These are phyloP conservation scores for Hyalella azteca DNA, from an alignment of 2,888 invertebrate species.

Conservation along the genomic window DNA sequence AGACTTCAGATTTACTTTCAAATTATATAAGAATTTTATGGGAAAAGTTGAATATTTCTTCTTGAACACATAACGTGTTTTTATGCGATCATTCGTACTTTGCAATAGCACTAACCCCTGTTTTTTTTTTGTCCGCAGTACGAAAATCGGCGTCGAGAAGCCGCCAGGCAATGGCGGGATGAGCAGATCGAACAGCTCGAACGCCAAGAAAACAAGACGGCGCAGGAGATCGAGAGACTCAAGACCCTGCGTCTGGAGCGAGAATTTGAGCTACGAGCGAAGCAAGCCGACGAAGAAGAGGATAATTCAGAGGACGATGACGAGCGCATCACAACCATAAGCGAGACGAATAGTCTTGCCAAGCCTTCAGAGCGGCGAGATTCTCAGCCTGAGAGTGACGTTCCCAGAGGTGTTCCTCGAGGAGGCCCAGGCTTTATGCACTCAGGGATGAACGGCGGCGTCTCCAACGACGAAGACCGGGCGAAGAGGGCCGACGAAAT, in stretches of 20 bases:
- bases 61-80: no score
- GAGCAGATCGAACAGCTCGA: conserved; percentile 84
- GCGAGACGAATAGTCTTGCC: conserved; percentile 45
- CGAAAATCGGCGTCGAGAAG: conserved; percentile 74
- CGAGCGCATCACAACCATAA: conserved; percentile 48
- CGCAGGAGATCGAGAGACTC: conserved; percentile 85
- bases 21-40: no score
- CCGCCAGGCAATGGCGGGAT: conserved; percentile 80
- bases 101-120: no score
- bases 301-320: conserved; percentile 68
- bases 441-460: conserved; percentile 49
- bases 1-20: no score
- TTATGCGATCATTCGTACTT: no score
- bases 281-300: conserved; percentile 74
- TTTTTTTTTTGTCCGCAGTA: conserved; percentile 66
- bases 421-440: conserved; percentile 59
- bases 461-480: conserved; percentile 62
- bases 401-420: conserved; percentile 10
- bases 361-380: conserved; percentile 60
- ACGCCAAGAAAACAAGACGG: conserved; percentile 71
- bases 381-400: conserved; percentile 11
- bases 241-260: conserved; percentile 88
- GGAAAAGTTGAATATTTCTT: no score
- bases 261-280: conserved; percentile 90
- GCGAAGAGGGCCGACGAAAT: conserved; percentile 68